A percentile compares a stretch with the other conserved stretches of the same genome.
These are phyloP conservation scores for Tamias sibiricus DNA, from an alignment of 2,113 vertebrate genomes.

Conservation along the genomic window DNA sequence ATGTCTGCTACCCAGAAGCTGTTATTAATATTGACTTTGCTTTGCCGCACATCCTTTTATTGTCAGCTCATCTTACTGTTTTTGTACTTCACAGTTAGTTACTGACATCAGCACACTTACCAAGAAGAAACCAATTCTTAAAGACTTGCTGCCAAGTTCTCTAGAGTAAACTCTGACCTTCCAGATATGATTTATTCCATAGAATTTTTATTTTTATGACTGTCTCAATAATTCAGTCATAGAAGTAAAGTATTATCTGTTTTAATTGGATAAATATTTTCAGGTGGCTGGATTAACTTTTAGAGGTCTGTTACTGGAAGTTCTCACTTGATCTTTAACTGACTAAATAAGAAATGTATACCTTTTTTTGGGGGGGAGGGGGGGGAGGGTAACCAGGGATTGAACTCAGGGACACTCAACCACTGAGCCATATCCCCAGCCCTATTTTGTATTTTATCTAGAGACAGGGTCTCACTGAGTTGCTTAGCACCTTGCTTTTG, in stretches of 20 bases:
- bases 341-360: background rate
- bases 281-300: background rate
- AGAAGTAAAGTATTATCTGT: background rate
- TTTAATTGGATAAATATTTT: background rate
- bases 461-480: too few relatives aligned
- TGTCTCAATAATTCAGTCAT: background rate
- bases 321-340: background rate
- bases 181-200: background rate
- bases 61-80: background rate
- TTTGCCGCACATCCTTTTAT: background rate
- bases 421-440: too few relatives aligned
- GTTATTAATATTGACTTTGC: background rate
- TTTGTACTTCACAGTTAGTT: background rate
- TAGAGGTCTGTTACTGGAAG: background rate
- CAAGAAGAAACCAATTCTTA: background rate
- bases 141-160: background rate
- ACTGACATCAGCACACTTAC: background rate
- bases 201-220: background rate
- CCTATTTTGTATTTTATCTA: too few relatives aligned
- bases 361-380: background rate
- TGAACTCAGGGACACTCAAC: too few relatives aligned
- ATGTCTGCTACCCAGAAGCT: background rate
- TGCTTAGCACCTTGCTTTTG: too few relatives aligned
- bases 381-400: too few relatives aligned
- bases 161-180: background rate